Base-by-base conservation (phyloP, 2,888 invertebrate species). In the Perithous albicinctus region DNA sequence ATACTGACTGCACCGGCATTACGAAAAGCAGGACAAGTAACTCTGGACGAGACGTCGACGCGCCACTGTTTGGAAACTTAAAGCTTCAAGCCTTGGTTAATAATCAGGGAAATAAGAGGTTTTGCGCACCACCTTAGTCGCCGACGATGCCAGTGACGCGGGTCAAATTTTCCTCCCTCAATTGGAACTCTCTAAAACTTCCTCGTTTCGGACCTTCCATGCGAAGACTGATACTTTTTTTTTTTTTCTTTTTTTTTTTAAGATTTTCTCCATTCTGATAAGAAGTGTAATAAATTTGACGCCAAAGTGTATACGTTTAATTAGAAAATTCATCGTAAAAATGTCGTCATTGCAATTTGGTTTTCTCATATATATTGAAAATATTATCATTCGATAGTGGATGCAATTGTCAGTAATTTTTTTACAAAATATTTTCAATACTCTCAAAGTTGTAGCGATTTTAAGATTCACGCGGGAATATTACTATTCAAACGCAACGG, bases 11-110 rank as follows among this genome's bases (percentile, higher is more conserved):
- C 41, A 15, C n/a, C 20, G 73, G 10, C 23, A 5, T 18, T 63
- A 15, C 46, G 63, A 38, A 63, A 64, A 66, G 12, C 43, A n/a
- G 64, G 20, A 75, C 56, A 63, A 54, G 73, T 43, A 72, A 61
- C 48, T 56, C 54, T 41, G 54, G 43, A 75, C 64, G 29, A 41
- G 54, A 70, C 41, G 54, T 43, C 32, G 46, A 70, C 29, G 56
- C 15, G 38, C 23, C 26, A 23, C 54, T 26, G 51, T 56, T 70
- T 54, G 41, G 38, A 56, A 70, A 56, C 56, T 70, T 15, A 23
- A 70, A 70, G 56, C 41, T 70, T n/a, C n/a, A n/a, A n/a, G n/a
- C n/a, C 26, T 20, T 38, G 20, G 10, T 15, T 56, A 18, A 56
- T 70, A 41, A 70, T 54, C 54, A 41, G 38, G 43, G 41, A 70